Evolutionary conservation across 2,113 vertebrate genomes (phyloP), one percentile per base, ranked within the genome.

Genomic region (Antidorcas marsupialis): DNA sequence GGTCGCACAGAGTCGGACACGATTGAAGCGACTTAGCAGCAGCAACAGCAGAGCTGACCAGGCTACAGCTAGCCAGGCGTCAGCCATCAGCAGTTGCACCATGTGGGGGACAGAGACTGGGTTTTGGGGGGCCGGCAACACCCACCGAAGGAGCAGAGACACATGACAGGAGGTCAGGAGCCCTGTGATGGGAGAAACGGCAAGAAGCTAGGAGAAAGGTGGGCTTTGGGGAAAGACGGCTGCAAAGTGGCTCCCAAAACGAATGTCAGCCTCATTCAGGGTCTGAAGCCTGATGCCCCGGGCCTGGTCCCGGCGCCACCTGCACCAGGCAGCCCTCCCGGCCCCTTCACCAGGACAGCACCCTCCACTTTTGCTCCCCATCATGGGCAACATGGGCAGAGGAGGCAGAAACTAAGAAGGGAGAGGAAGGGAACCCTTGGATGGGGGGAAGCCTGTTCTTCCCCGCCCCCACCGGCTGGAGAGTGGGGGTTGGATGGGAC

Each of bases 31-130:
- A 52, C 52, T 52, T 16, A 52, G 52, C 15, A 52, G 52, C 52
- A 52, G 52, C 15, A 52, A 0, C 52, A 9, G 83, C 45, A 45
- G 43, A 9, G 83, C 45, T 7, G 17, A 43, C 30, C 43, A 3
- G 12, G 28, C 1, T 0, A 33, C 33, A 17, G 10, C 43, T 23
- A 89, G 71, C 60, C 1, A 17, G 47, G 19, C n/a, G 0, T 7
- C 52, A 30, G 36, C 21, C 9, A 2, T 12, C 45, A 5, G 25
- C 57, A 67, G 36, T 47, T 36, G 45, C 13, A 9, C 55, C 17
- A 21, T 3, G 45, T 45, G 6, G 82, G 25, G 15, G 21, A 14
- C 21, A 55, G 74, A 57, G 27, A 12, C 50, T 11, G 2, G 25
- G 15, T 9, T 39, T 39, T 39, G 3, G 16, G 9, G 43, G 10